A percentile compares a stretch with the other conserved stretches of the same genome.
Conservation (phyloP, 92 coral and sea anemone species). For the Muricea muricata region DNA sequence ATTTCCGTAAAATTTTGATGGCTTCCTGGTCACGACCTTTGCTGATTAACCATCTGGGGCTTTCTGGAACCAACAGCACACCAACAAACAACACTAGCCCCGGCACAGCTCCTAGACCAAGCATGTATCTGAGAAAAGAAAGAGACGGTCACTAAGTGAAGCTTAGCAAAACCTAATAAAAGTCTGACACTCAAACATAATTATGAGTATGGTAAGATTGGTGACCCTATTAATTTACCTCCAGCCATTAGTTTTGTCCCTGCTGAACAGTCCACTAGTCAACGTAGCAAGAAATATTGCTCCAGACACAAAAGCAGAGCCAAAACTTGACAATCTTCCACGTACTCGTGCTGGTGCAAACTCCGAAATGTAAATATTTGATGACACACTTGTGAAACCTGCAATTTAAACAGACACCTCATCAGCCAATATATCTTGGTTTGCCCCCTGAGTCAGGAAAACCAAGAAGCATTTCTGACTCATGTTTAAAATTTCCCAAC, state of each 20-base stretch:
- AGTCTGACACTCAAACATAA: too few species aligned
- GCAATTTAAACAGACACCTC: background rate
- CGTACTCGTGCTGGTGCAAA: conserved; percentile 81
- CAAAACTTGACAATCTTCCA: conserved; percentile 74
- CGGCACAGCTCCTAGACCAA: conserved; percentile 87
- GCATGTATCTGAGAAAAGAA: conserved; percentile 85
- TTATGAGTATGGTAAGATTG: too few species aligned
- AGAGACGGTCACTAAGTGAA: too few species aligned
- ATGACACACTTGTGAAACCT: conserved; percentile 84
- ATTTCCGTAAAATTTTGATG: conserved; percentile 53
- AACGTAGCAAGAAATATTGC: conserved; percentile 86
- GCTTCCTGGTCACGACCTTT: conserved; percentile 72
- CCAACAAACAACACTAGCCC: conserved; percentile 86
- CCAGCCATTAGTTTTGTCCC: conserved; percentile 76
- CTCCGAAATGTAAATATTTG: conserved; percentile 88
- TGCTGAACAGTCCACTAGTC: conserved; percentile 74
- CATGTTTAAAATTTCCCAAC: too few species aligned
- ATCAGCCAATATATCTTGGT: too few species aligned
- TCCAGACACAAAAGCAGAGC: conserved; percentile 79
- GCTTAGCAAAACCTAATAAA: too few species aligned
- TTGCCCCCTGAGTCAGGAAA: too few species aligned
- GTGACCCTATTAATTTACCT: conserved; percentile 59
- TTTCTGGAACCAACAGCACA: conserved; percentile 80
- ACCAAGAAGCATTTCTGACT: too few species aligned
- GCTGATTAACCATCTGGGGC: conserved; percentile 94